Conservation (phyloP, 2,797 vertebrate genomes). For the Momotus momota region DNA sequence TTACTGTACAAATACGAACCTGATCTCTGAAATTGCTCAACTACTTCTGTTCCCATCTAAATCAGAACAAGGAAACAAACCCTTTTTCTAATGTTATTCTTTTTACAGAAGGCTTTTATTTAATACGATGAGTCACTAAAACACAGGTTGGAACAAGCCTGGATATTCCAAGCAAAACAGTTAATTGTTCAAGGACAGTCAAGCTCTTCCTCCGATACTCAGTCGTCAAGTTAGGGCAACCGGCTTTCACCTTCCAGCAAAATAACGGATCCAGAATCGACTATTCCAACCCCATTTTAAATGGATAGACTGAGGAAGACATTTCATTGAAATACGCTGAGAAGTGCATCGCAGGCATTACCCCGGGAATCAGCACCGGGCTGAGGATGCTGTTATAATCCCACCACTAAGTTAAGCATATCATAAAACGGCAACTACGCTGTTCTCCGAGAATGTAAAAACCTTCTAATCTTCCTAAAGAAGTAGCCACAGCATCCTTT, state of each 20-base stretch:
- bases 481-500: neutral
- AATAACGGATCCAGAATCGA: conserved; percentile 4
- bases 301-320: neutral
- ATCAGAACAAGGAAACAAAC: conserved; percentile 42
- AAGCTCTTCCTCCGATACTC: conserved; percentile 15
- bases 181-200: conserved; percentile 28
- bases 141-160: conserved; percentile 54
- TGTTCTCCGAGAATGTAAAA: conserved; percentile 4
- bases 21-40: conserved; percentile 11
- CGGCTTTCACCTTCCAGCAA: conserved; percentile 34
- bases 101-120: conserved; percentile 66
- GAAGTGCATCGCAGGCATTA: neutral
- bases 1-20: neutral
- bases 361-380: neutral
- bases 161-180: conserved; percentile 51
- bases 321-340: neutral
- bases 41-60: conserved; percentile 33
- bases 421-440: neutral
- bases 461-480: neutral
- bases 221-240: conserved; percentile 6
- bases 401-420: neutral
- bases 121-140: conserved; percentile 64
- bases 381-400: neutral
- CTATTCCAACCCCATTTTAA: neutral
- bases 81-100: conserved; percentile 25